Evolutionary conservation across 2,113 vertebrate genomes (phyloP).

Genomic region (Odontophorus gujanensis): DNA sequence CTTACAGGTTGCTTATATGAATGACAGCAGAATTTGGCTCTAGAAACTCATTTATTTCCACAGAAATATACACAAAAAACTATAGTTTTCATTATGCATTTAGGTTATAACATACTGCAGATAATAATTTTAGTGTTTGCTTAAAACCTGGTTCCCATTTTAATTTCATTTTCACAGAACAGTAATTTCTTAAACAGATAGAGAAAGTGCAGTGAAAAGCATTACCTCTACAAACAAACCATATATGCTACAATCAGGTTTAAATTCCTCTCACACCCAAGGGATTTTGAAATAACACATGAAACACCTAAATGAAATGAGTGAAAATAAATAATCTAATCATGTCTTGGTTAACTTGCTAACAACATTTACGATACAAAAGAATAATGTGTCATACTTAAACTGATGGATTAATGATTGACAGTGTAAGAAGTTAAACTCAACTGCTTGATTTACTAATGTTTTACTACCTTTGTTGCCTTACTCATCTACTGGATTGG

Average conservation of each 20-base stretch:
- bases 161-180: background rate
- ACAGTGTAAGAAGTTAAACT: background rate
- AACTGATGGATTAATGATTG: background rate
- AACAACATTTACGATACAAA: background rate
- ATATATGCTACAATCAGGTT: background rate
- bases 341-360: background rate
- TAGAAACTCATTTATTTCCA: background rate
- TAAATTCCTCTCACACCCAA: slow-evolving; percentile 40
- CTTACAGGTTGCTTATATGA: background rate
- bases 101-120: background rate
- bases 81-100: background rate
- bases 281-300: slow-evolving; percentile 23
- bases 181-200: background rate
- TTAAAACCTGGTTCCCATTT: background rate
- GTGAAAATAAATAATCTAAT: slow-evolving; percentile 45
- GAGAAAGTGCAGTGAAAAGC: background rate
- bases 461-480: background rate
- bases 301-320: background rate
- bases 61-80: background rate
- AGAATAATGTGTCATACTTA: background rate
- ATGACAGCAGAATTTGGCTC: background rate
- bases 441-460: background rate
- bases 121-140: background rate
- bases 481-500: background rate
- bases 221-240: slow-evolving; percentile 33